phyloP scores from a whole-genome alignment of 2,888 invertebrate species.

The Mystacides longicornis region DNA sequence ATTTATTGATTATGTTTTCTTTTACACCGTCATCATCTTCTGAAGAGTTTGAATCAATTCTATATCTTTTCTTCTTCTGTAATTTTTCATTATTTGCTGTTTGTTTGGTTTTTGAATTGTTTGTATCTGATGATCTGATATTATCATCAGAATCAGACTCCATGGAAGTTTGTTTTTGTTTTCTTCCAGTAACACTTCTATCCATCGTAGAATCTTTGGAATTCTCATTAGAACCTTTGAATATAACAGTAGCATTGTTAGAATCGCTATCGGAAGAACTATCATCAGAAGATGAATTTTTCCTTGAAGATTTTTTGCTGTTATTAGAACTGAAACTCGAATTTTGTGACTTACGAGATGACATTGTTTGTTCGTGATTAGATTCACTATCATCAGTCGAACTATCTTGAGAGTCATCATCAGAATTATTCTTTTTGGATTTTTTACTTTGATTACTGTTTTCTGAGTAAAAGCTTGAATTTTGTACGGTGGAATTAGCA shows the following conservation, averaged over 20 bases:
- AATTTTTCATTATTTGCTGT: too few species aligned
- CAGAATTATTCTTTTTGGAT: background rate
- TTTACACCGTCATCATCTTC: slow-evolving; percentile 5
- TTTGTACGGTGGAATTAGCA: background rate
- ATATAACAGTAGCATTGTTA: background rate
- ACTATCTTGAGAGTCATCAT: background rate
- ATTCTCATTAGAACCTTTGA: background rate
- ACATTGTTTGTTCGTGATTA: background rate
- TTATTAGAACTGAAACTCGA: background rate
- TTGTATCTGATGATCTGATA: background rate
- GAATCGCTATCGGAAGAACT: background rate
- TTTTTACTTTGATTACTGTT: background rate
- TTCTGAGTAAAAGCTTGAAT: background rate
- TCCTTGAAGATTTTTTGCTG: background rate
- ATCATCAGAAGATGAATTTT: background rate
- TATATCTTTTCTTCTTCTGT: too few species aligned
- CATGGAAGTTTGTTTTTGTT: background rate
- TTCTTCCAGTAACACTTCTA: background rate
- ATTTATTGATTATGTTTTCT: slow-evolving; percentile 4
- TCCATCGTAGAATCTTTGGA: background rate
- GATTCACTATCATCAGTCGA: background rate
- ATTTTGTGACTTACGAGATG: background rate
- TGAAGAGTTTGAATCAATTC: slow-evolving; percentile 9
- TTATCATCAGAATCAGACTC: slow-evolving; percentile 8
- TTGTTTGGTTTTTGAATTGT: background rate